Conservation (phyloP, 1,140 invertebrate species). For the Bicyclus anynana region DNA sequence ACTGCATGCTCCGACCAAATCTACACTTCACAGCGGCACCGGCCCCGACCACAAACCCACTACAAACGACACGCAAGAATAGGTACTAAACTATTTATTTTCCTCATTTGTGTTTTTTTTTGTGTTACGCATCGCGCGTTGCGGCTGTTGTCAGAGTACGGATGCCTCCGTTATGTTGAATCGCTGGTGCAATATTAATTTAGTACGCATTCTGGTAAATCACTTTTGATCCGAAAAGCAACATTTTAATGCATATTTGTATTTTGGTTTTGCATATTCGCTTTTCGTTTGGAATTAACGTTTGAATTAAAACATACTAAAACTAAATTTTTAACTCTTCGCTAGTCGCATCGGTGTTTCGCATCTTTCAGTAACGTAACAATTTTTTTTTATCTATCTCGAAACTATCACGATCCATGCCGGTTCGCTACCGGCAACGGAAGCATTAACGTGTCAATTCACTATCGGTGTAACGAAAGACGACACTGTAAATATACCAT, state of each 20-base stretch:
- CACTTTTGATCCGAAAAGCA: constrained; percentile 52
- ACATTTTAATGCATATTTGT: constrained; percentile 73
- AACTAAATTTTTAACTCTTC: constrained; percentile 60
- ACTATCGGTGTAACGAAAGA: constrained; percentile 14
- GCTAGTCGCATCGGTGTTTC: constrained; percentile 48
- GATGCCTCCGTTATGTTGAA: constrained; percentile 52
- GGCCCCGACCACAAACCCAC: constrained; percentile 66
- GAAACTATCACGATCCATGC: neutral
- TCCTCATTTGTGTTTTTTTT: constrained; percentile 70
- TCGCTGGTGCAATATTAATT: constrained; percentile 57
- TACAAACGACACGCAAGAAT: constrained; percentile 71
- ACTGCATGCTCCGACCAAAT: constrained; percentile 76
- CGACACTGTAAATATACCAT: constrained; percentile 64
- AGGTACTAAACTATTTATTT: constrained; percentile 71
- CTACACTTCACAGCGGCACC: constrained; percentile 72
- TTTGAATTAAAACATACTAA: constrained; percentile 38
- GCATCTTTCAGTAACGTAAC: constrained; percentile 19
- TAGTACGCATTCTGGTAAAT: constrained; percentile 57
- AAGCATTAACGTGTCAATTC: constrained; percentile 9
- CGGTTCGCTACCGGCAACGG: constrained; percentile 16
- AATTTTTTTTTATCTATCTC: constrained; percentile 11
- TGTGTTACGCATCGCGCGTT: constrained; percentile 70
- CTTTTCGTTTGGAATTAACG: constrained; percentile 60
- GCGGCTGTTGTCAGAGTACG: constrained; percentile 57
- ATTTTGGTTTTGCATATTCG: constrained; percentile 58